Conservation (phyloP, 2,797 vertebrate genomes). For the Gouania willdenowi region DNA sequence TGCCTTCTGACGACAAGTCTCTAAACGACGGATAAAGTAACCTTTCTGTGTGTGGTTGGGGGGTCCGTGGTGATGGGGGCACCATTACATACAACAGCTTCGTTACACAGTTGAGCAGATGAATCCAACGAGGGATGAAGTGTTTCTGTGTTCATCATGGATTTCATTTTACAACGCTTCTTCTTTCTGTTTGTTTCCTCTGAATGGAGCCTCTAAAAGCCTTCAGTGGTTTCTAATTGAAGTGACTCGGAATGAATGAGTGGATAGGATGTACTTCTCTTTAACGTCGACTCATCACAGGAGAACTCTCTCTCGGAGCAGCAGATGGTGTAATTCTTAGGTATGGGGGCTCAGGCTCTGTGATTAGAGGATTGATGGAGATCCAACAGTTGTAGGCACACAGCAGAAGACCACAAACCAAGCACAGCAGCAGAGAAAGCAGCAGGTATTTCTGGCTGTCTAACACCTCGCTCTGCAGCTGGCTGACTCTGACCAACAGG, state of each 20-base stretch:
- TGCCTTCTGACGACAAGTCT: conserved; percentile 83
- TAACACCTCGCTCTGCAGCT: conserved; percentile 88
- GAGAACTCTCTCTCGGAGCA: conserved; percentile 85
- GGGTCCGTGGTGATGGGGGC: conserved; percentile 16
- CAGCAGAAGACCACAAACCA: conserved; percentile 82
- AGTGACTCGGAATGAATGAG: conserved; percentile 86
- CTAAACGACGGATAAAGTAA: conserved; percentile 48
- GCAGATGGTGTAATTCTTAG: conserved; percentile 84
- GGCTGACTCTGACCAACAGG: conserved; percentile 82
- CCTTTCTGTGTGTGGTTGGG: conserved; percentile 1
- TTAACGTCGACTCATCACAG: conserved; percentile 84
- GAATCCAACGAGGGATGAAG: conserved; percentile 39
- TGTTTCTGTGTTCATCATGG: conserved; percentile 49
- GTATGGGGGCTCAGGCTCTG: conserved; percentile 66
- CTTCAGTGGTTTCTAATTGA: conserved; percentile 81
- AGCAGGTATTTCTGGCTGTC: conserved; percentile 89
- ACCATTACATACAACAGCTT: conserved; percentile 27
- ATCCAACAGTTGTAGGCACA: conserved; percentile 80
- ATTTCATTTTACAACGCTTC: conserved; percentile 55
- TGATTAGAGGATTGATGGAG: conserved; percentile 53
- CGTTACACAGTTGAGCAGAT: conserved; percentile 43
- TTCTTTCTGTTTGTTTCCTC: conserved; percentile 82
- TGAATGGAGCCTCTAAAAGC: conserved; percentile 80
- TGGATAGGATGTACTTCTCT: conserved; percentile 90
- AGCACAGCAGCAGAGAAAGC: conserved; percentile 81